Conservation (phyloP, 2,113 vertebrate species). For the Bostrychus sinensis region DNA sequence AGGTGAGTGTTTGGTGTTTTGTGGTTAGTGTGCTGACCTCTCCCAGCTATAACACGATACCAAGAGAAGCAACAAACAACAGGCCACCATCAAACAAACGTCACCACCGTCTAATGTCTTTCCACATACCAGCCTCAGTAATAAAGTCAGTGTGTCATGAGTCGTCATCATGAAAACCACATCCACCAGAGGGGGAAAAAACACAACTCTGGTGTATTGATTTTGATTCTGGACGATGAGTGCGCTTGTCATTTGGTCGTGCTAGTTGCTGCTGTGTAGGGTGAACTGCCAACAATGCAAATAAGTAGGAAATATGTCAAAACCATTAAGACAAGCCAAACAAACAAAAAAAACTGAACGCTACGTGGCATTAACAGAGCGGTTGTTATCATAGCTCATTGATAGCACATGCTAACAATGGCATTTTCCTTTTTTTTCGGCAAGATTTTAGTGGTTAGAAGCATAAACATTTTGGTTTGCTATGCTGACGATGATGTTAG, state of each 20-base stretch:
- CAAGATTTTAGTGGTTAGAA: too few relatives aligned
- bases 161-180: neutral
- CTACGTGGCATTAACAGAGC: too few relatives aligned
- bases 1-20: conserved; percentile 21
- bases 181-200: neutral
- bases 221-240: neutral
- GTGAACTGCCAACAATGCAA: neutral
- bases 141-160: neutral
- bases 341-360: too few relatives aligned
- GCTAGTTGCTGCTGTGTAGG: neutral
- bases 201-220: neutral
- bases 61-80: conserved; percentile 49
- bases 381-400: too few relatives aligned
- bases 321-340: neutral
- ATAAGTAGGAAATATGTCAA: neutral
- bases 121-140: conserved; percentile 36
- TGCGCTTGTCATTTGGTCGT: neutral
- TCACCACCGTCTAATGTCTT: conserved; percentile 29
- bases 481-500: too few relatives aligned
- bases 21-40: conserved; percentile 6
- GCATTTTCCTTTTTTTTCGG: too few relatives aligned
- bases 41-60: conserved; percentile 29
- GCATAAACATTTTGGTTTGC: too few relatives aligned
- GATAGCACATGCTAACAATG: too few relatives aligned
- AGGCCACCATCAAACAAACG: conserved; percentile 24